These are phyloP conservation scores for Heliocidaris tuberculata DNA, from an alignment of 35 echinoderm and acorn worm species.

Conservation along the genomic window DNA sequence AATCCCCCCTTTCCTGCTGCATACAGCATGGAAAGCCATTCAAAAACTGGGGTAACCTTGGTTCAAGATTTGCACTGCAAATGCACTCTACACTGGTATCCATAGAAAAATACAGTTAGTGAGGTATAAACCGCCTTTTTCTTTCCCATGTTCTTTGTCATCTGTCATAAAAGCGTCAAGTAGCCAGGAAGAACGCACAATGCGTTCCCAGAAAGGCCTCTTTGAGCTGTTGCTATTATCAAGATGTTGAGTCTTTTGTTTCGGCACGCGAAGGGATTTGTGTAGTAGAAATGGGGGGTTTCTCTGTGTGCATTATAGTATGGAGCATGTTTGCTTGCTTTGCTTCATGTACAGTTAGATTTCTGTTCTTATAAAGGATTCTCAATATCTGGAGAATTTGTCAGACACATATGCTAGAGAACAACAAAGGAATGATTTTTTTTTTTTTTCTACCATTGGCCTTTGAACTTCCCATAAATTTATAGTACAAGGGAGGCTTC, in stretches of 20 bases:
- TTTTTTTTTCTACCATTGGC: not conserved
- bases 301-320: not conserved
- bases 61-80: not conserved
- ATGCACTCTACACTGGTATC: not conserved
- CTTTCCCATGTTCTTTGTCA: not conserved
- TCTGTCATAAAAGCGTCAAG: slow-evolving; percentile 16
- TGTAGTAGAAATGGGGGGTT: not conserved
- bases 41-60: not conserved
- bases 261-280: slow-evolving; percentile 24
- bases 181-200: not conserved
- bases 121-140: slow-evolving; percentile 16
- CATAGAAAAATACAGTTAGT: not conserved
- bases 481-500: not conserved
- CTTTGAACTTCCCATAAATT: not conserved
- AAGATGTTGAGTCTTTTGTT: not conserved
- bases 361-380: not conserved
- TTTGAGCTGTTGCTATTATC: slow-evolving; percentile 15
- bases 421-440: not conserved
- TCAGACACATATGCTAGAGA: not conserved
- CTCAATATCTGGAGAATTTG: not conserved
- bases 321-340: slow-evolving; percentile 5
- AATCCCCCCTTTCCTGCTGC: not conserved
- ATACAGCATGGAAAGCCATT: not conserved
- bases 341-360: not conserved
- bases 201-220: not conserved